Base-by-base conservation (phyloP, 2,113 vertebrate species). In the Cyanoramphus novaezelandiae region DNA sequence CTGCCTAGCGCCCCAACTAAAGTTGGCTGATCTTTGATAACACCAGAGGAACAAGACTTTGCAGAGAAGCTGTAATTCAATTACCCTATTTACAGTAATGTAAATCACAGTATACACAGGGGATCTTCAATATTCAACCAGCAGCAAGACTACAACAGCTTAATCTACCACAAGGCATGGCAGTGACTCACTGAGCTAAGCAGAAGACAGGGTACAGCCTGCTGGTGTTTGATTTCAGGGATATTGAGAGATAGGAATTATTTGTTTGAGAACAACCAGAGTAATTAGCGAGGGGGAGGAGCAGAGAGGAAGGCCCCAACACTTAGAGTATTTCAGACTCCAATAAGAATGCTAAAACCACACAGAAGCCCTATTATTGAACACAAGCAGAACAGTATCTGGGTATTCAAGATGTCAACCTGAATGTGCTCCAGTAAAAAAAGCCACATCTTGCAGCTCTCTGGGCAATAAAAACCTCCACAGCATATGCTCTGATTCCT, bases 381-480 rank as follows among this genome's bases (percentile, higher is more conserved):
- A 83, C 94, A 75, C 83, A 93, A 43, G 25, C 72, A 82, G 39
- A 88, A 82, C 37, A 82, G 2, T 82, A 91, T 84, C 89, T 91
- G 90, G 59, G 31, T 65, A 77, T 85, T 89, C 59, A 91, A 94
- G 88, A 96, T 89, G 86, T 82, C 86, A 93, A 90, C 74, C 92
- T 92, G 92, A 96, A 94, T 25, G 59, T 23, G 53, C 77, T 93
- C 93, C 94, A 93, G 83, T 60, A 86, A 86, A 88, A 74, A 90
- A 46, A 57, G 64, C 63, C 60, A 57, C 33, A 82, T 86, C 50
- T 46, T 65, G 57, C 77, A 91, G 88, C 83, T 93, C 43, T 31
- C 55, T 29, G 69, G 74, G 50, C 69, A 90, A 89, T 60, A 72
- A 78, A 88, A 91, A 25, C 72, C 82, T 65, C 60, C 79, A 81